phyloP scores from a whole-genome alignment of 2,888 invertebrate genomes.

The Agonopterix heracliana region DNA sequence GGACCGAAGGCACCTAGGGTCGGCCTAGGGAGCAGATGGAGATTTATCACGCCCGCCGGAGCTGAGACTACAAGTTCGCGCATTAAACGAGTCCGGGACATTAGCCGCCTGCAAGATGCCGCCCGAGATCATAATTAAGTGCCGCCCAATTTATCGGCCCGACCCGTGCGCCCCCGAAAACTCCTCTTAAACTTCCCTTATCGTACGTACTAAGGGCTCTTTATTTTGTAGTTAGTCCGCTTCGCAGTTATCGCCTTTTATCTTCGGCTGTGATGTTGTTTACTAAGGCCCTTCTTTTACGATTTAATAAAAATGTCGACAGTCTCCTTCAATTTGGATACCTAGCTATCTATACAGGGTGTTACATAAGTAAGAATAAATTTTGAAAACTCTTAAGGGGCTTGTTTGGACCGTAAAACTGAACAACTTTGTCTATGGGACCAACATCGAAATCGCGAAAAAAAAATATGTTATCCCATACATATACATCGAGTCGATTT shows the following conservation, averaged over 20 bases:
- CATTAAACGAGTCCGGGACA: conserved; percentile 75
- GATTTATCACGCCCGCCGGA: conserved; percentile 72
- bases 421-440: too few relatives aligned
- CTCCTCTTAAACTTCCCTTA: conserved; percentile 73
- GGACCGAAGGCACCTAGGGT: conserved; percentile 20
- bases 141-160: conserved; percentile 75
- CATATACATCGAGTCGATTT: too few relatives aligned
- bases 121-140: conserved; percentile 76
- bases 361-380: too few relatives aligned
- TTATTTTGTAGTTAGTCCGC: conserved; percentile 71
- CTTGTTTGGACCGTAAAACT: too few relatives aligned
- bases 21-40: conserved; percentile 55
- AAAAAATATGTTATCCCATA: too few relatives aligned
- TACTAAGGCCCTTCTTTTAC: conserved; percentile 19
- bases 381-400: too few relatives aligned
- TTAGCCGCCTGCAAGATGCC: conserved; percentile 75
- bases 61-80: conserved; percentile 72
- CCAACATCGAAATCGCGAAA: too few relatives aligned
- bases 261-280: conserved; percentile 37
- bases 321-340: conserved; percentile 6
- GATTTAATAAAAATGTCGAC: conserved; percentile 19
- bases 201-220: conserved; percentile 70
- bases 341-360: too few relatives aligned
- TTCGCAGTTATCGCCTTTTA: conserved; percentile 62
- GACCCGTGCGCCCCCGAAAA: conserved; percentile 64